phyloP scores from a whole-genome alignment of 2,888 invertebrate genomes.

The Stegophylla sp. region DNA sequence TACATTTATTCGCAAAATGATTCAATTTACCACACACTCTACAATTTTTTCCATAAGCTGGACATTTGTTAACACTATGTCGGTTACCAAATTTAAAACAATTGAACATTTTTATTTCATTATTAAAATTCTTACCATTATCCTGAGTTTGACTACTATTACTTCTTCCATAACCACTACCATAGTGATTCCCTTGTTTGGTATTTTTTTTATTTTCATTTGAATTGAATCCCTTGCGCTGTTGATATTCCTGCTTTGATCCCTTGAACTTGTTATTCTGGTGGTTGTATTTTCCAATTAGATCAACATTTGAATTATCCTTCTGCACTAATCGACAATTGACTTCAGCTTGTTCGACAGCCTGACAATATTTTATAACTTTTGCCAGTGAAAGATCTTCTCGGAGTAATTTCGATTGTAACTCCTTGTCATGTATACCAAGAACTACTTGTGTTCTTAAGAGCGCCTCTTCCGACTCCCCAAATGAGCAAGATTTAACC shows the following conservation, averaged over 20 bases:
- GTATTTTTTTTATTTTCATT: not conserved
- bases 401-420: not conserved
- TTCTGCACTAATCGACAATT: not conserved
- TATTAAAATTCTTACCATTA: not conserved
- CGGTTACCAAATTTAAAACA: not conserved
- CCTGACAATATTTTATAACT: not conserved
- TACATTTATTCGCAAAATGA: not conserved
- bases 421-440: not conserved
- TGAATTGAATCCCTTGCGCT: not conserved
- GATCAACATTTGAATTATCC: not conserved
- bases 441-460: not conserved
- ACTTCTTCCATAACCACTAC: not conserved
- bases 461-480: not conserved
- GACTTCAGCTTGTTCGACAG: not conserved
- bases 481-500: not conserved
- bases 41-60: not conserved
- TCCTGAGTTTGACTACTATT: too few species aligned
- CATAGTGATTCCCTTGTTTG: not conserved
- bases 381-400: not conserved
- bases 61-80: not conserved
- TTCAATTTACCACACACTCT: not conserved
- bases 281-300: not conserved
- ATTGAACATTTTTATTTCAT: not conserved
- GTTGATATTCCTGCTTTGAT: not conserved
- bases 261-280: not conserved